Evolutionary conservation across 1,140 invertebrate genomes (phyloP).

Genomic region (Scaptomyza graminum): DNA sequence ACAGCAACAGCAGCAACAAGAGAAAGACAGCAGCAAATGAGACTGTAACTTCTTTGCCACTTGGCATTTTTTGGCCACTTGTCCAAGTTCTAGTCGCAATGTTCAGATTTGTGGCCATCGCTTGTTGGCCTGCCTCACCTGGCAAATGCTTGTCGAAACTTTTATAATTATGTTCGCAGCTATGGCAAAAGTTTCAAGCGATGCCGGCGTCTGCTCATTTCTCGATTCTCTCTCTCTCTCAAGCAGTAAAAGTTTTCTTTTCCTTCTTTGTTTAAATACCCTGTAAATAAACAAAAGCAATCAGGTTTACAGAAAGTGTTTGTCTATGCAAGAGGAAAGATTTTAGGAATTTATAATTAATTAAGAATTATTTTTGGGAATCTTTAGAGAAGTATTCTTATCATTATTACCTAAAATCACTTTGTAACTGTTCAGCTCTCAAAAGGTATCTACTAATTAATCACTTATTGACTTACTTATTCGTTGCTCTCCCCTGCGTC

Average conservation of each 20-base stretch:
- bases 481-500: slow-evolving; percentile 8
- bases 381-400: too few species aligned
- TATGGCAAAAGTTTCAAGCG: slow-evolving; percentile 76
- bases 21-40: slow-evolving; percentile 9
- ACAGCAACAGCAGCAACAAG: slow-evolving; percentile 1
- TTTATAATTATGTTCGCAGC: slow-evolving; percentile 81
- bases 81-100: slow-evolving; percentile 42
- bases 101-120: slow-evolving; percentile 36
- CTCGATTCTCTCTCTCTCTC: slow-evolving; percentile 47
- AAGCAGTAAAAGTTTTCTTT: slow-evolving; percentile 70
- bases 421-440: neutral
- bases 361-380: too few species aligned
- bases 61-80: slow-evolving; percentile 68
- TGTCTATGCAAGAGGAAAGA: too few species aligned
- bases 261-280: slow-evolving; percentile 29
- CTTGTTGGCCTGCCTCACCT: slow-evolving; percentile 71
- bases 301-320: too few species aligned
- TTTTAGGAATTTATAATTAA: too few species aligned
- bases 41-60: slow-evolving; percentile 36
- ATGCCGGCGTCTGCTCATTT: slow-evolving; percentile 46
- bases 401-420: too few species aligned
- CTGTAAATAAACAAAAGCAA: neutral
- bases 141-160: slow-evolving; percentile 81
- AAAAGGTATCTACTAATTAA: neutral
- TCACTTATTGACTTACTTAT: neutral